Evolutionary conservation across 2,888 invertebrate species (phyloP).

Genomic region (Aquatica leii): DNA sequence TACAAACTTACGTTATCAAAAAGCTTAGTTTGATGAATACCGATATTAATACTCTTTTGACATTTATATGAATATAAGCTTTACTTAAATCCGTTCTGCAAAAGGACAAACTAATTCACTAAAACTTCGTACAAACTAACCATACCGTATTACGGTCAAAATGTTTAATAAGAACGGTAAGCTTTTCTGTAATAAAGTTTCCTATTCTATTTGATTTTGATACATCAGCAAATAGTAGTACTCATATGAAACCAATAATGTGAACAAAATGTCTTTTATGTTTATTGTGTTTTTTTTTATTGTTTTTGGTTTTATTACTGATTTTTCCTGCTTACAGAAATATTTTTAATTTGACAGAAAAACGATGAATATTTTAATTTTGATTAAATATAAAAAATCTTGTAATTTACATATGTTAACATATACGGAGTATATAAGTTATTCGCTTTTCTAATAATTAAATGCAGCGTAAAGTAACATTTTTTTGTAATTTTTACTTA

Average conservation of each 20-base stretch:
- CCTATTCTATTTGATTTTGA: slow-evolving; percentile 34
- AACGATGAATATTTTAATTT: no score
- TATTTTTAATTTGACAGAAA: no score
- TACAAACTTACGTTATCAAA: no score
- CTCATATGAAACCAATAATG: slow-evolving; percentile 31
- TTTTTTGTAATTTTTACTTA: no score
- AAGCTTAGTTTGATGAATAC: no score
- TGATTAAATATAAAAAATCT: no score
- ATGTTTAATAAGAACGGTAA: slow-evolving; percentile 33
- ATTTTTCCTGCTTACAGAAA: slow-evolving; percentile 14
- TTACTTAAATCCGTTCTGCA: slow-evolving; percentile 15
- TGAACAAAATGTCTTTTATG: slow-evolving; percentile 32
- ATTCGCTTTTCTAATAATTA: no score
- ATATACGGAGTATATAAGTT: no score
- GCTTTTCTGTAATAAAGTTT: slow-evolving; percentile 32
- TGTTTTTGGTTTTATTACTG: slow-evolving; percentile 34
- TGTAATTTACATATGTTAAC: no score
- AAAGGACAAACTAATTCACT: slow-evolving; percentile 26
- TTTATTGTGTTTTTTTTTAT: slow-evolving; percentile 29
- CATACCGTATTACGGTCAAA: slow-evolving; percentile 30
- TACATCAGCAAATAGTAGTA: slow-evolving; percentile 34
- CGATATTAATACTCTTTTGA: neutral
- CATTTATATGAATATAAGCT: slow-evolving; percentile 24
- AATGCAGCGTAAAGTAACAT: no score
- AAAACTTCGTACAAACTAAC: slow-evolving; percentile 21